Percentiles rank a stretch among this genome's conserved stretches.
Evolutionary conservation across 2,113 vertebrate genomes (phyloP).

Genomic region (Melanerpes aurifrons): DNA sequence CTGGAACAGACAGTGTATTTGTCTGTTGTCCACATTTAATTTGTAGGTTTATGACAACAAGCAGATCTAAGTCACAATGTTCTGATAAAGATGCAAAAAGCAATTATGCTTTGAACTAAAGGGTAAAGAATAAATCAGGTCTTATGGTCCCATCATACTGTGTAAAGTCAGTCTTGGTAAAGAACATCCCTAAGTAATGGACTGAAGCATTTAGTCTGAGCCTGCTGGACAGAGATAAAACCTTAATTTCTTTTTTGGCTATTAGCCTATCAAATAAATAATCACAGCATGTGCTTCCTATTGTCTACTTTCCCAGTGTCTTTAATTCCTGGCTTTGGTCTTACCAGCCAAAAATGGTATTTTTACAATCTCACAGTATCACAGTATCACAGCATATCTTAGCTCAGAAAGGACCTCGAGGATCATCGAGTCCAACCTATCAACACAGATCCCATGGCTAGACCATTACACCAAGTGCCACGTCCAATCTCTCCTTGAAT

Average conservation of each 20-base stretch:
- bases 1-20: background rate
- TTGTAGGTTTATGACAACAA: background rate
- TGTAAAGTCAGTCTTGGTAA: background rate
- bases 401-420: no score
- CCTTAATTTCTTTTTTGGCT: background rate
- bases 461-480: no score
- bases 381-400: no score
- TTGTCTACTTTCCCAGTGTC: background rate
- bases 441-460: no score
- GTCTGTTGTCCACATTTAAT: background rate
- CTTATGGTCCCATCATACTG: background rate
- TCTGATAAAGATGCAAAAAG: background rate
- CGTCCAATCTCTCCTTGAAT: no score
- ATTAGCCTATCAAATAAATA: background rate
- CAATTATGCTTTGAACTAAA: background rate
- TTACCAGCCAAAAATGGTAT: background rate
- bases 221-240: background rate
- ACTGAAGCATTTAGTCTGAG: background rate
- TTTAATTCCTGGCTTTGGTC: background rate
- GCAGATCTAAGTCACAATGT: background rate
- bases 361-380: no score
- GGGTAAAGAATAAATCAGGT: background rate
- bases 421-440: no score
- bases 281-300: background rate
- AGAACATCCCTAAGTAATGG: background rate